Evolutionary conservation across 2,113 vertebrate species (phyloP).

Genomic region (Pseudorhombus dupliciocellatus): DNA sequence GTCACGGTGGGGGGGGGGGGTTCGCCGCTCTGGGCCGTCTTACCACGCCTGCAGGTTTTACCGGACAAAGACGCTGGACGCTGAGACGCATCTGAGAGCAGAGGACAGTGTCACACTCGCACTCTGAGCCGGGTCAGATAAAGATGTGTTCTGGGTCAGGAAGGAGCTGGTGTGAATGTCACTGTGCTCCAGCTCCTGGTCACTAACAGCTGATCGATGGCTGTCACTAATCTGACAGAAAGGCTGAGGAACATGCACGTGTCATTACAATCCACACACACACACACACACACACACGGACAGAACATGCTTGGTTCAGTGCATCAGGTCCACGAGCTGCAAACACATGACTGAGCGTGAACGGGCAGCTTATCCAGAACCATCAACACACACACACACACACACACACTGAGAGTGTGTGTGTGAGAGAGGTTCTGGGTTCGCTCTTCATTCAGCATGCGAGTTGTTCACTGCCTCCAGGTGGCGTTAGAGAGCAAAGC

Average conservation of each 20-base stretch:
- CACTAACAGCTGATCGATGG: not conserved
- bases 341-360: not conserved
- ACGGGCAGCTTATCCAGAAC: conserved; percentile 38
- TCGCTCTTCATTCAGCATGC: conserved; percentile 49
- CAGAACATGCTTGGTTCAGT: conserved; percentile 34
- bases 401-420: conserved; percentile 1
- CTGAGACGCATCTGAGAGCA: conserved; percentile 73
- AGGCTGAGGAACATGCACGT: conserved; percentile 27
- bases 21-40: conserved; percentile 72
- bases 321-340: not conserved
- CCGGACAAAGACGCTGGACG: conserved; percentile 85
- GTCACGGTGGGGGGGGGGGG: conserved; percentile 33
- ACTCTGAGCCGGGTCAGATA: too few relatives aligned
- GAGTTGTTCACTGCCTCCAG: conserved; percentile 28
- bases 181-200: not conserved
- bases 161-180: too few relatives aligned
- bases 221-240: not conserved
- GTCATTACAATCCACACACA: not conserved
- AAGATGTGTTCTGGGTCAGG: too few relatives aligned
- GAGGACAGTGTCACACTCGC: conserved; percentile 53
- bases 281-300: not conserved
- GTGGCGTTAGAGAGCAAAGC: conserved; percentile 32
- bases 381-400: conserved; percentile 22
- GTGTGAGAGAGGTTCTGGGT: conserved; percentile 26
- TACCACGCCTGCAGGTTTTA: conserved; percentile 96